phyloP scores from a whole-genome alignment of 2,888 invertebrate species.

The Caenorhabditis panamensis region DNA sequence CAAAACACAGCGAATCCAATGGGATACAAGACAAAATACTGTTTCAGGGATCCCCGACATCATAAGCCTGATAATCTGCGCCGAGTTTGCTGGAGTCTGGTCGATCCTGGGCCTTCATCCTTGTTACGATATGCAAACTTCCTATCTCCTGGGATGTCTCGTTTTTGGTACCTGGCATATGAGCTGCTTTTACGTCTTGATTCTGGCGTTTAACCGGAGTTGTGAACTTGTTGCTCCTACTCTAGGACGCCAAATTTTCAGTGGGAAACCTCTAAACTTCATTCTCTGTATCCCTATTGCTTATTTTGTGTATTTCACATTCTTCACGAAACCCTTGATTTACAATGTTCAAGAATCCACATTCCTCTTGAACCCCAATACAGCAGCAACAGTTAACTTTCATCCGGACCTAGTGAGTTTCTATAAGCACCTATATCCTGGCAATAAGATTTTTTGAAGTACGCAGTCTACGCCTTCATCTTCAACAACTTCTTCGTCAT shows the following conservation, averaged over 20 bases:
- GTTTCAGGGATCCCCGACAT: conserved; percentile 49
- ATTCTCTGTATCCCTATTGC: conserved; percentile 14
- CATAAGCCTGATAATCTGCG: conserved; percentile 41
- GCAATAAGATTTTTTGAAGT: conserved; percentile 7
- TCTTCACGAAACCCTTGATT: conserved; percentile 32
- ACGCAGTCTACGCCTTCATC: conserved; percentile 32
- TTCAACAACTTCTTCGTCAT: conserved; percentile 56
- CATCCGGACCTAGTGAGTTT: conserved; percentile 7
- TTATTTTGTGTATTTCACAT: conserved; percentile 28
- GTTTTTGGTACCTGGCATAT: conserved; percentile 61
- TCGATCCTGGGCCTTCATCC: conserved; percentile 52
- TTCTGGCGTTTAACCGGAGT: conserved; percentile 58
- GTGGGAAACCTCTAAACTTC: neutral
- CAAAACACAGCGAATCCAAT: no score
- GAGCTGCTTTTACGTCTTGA: conserved; percentile 55
- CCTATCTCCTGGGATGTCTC: conserved; percentile 43
- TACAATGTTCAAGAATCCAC: conserved; percentile 20
- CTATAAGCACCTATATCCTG: no score
- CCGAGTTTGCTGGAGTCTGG: conserved; percentile 56
- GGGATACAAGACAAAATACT: no score
- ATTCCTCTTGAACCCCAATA: conserved; percentile 23
- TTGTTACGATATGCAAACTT: conserved; percentile 35
- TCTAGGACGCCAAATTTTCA: conserved; percentile 15
- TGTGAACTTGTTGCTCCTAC: conserved; percentile 37
- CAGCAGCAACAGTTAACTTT: conserved; percentile 5